A percentile compares a stretch with the other conserved stretches of the same genome.
Evolutionary conservation across 23 tunicate species (phyloP).

Genomic region (Ciona savignyi): DNA sequence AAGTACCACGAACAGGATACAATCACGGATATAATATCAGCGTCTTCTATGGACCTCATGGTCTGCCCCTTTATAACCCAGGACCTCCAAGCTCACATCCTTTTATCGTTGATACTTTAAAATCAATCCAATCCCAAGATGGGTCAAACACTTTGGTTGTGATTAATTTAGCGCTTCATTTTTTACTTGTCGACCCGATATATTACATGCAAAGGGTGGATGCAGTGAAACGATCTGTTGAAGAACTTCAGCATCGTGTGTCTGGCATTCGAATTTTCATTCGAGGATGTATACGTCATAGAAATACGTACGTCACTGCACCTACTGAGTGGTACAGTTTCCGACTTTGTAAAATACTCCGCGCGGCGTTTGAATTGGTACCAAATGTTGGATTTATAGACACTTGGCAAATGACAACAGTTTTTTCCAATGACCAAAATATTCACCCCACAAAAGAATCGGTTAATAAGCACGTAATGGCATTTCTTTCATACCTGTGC

Average conservation of each 20-base stretch:
- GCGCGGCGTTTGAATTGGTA: not conserved
- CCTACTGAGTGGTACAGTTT: constrained; percentile 11
- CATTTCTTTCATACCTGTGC: too few relatives aligned
- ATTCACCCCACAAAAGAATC: too few relatives aligned
- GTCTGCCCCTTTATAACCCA: not conserved
- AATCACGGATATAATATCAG: not conserved
- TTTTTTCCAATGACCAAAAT: too few relatives aligned
- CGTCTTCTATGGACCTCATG: not conserved
- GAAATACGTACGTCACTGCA: not conserved
- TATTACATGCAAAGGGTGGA: too few relatives aligned
- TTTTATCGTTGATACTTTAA: not conserved
- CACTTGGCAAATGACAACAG: constrained; percentile 12
- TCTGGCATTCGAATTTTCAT: not conserved
- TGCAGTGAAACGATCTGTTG: not conserved
- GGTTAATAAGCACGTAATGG: too few relatives aligned
- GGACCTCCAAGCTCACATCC: constrained; percentile 3
- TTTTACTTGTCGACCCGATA: too few relatives aligned
- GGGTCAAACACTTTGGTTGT: not conserved
- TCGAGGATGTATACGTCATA: too few relatives aligned
- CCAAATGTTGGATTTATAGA: constrained; percentile 4
- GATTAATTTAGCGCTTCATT: constrained; percentile 4
- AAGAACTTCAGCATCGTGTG: not conserved
- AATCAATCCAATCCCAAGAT: not conserved
- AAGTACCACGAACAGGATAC: not conserved
- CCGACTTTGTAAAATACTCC: constrained; percentile 8